Evolutionary conservation across 2,797 vertebrate species (phyloP).

Genomic region (Okamejei kenojei): DNA sequence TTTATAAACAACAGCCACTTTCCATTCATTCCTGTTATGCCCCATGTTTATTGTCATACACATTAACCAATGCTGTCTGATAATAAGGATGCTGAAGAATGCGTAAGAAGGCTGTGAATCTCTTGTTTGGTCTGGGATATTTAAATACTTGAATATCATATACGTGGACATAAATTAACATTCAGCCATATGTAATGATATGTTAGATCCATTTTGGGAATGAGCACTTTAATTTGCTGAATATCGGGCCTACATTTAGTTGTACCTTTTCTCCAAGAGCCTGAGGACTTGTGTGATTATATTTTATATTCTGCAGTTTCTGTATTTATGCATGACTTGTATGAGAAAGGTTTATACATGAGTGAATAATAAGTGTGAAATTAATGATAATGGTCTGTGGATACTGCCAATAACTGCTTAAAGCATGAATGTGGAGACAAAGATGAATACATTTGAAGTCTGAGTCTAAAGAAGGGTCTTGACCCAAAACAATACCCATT

Average conservation of each 20-base stretch:
- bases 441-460: too few species aligned
- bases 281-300: not conserved
- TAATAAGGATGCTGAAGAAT: not conserved
- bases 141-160: not conserved
- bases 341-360: not conserved
- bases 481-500: too few species aligned
- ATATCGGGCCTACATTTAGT: not conserved
- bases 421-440: not conserved
- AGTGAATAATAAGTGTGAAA: not conserved
- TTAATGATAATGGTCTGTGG: not conserved
- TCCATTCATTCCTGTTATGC: not conserved
- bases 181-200: not conserved
- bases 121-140: not conserved
- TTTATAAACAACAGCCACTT: not conserved
- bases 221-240: not conserved
- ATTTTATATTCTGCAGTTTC: not conserved
- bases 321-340: not conserved
- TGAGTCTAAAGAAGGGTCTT: too few species aligned
- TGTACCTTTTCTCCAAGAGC: not conserved
- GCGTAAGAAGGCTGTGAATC: not conserved
- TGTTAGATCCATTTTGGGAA: not conserved
- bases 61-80: not conserved
- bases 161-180: too few species aligned
- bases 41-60: not conserved
- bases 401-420: not conserved